Evolutionary conservation across 2,888 invertebrate species (phyloP), one percentile per base, ranked within the genome.

Genomic region (Eumacrocentrus americanus): DNA sequence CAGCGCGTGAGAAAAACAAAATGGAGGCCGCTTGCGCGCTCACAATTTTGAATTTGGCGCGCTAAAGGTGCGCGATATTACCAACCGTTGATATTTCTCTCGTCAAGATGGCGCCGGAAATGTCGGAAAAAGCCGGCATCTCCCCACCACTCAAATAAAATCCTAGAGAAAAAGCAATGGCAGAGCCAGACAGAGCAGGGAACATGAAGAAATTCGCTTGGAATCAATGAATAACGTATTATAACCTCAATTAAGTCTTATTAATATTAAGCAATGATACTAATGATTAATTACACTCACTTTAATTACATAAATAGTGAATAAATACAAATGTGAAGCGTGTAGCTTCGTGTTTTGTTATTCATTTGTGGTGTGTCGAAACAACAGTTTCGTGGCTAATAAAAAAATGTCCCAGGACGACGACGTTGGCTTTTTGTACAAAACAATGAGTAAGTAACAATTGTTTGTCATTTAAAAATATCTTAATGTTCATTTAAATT

Each of bases 351-450:
- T 29, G 29, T 29, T 4, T 29, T 29, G n/a, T 29, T 29, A 9
- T 29, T 29, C 29, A 6, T 29, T 9, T 29, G 29, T 4, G 4
- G 9, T 9, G 4, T 4, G 5, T 29, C 29, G 9, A 29, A 29
- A 6, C 9, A 29, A 29, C 4, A 29, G 9, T 29, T 29, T 29
- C n/a, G n/a, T n/a, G n/a, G n/a, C n/a, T n/a, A 29, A 4, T 29
- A 4, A 29, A 29, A 67, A 69, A 70, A 79, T 79, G 79, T 78
- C 79, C 59, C 79, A 78, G 65, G 79, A 79, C 58, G 80, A 80
- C 66, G 80, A 80, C 67, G 80, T 80, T 47, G 79, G 80, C 62
- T 80, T 80, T 71, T 72, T 80, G 48, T 80, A 78, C 66, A 80
- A 80, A 73, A 80, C 80, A 34, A 80, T 80, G 80, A 80, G 80